These are phyloP conservation scores for Lagodon rhomboides DNA, from an alignment of 2,797 vertebrate species.

Conservation along the genomic window DNA sequence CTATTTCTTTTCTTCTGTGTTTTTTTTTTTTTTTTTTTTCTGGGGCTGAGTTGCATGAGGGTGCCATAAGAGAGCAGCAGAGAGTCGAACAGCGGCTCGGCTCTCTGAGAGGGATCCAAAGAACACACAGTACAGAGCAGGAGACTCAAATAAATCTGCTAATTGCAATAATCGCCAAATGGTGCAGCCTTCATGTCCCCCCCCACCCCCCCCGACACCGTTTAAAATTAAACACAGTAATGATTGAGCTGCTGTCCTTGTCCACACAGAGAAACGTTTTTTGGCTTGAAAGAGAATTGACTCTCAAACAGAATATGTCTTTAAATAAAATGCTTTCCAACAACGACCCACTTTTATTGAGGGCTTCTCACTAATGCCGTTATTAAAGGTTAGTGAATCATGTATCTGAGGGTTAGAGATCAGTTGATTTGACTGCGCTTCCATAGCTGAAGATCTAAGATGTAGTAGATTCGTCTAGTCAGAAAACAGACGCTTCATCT, in stretches of 20 bases:
- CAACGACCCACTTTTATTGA: not conserved
- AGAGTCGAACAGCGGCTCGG: slow-evolving; percentile 73
- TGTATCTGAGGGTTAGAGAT: not conserved
- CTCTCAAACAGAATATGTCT: slow-evolving; percentile 19
- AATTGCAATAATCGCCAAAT: slow-evolving; percentile 48
- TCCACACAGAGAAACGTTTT: not conserved
- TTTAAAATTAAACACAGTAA: slow-evolving; percentile 47
- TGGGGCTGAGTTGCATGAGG: slow-evolving; percentile 51
- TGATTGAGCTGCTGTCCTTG: slow-evolving; percentile 14
- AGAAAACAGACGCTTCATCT: too few species aligned
- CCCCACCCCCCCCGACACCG: slow-evolving; percentile 20
- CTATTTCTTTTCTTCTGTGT: not conserved
- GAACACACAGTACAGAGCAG: slow-evolving; percentile 57
- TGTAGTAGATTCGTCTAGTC: too few species aligned
- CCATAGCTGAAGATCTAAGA: too few species aligned
- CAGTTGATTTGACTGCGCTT: too few species aligned
- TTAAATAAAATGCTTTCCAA: slow-evolving; percentile 8
- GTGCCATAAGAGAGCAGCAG: slow-evolving; percentile 81
- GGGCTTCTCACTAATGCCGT: not conserved
- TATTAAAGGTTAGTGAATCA: not conserved
- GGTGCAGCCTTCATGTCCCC: slow-evolving; percentile 45
- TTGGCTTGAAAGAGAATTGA: not conserved
- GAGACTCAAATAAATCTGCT: slow-evolving; percentile 66
- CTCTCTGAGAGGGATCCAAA: slow-evolving; percentile 37
- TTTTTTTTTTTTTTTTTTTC: not conserved